Percentiles rank a stretch among this genome's conserved stretches.
Conservation (phyloP, 2,888 invertebrate species). For the Tolmerus cingulatus region DNA sequence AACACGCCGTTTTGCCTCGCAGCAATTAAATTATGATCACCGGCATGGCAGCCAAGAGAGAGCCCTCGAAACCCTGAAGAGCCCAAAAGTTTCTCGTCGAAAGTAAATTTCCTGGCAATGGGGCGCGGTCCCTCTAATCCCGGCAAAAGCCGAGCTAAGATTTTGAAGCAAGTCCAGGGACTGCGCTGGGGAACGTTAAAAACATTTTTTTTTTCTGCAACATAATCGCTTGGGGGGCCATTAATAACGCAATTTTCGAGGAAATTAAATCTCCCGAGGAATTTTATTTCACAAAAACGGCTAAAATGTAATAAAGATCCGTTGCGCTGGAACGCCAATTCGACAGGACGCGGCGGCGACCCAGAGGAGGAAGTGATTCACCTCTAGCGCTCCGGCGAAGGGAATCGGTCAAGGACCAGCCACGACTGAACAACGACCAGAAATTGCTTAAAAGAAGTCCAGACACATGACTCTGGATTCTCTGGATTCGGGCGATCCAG, state of each 20-base stretch:
- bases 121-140: neutral
- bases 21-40: neutral
- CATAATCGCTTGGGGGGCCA: conserved; percentile 12
- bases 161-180: neutral
- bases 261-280: conserved; percentile 39
- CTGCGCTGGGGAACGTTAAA: neutral
- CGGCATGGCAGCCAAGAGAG: neutral
- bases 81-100: neutral
- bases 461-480: neutral
- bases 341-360: neutral
- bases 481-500: neutral
- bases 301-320: conserved; percentile 38
- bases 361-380: conserved; percentile 32
- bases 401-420: neutral
- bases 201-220: neutral
- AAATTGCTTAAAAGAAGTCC: neutral
- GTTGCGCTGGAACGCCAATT: neutral
- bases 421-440: neutral
- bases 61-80: neutral
- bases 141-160: neutral
- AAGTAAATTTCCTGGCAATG: neutral
- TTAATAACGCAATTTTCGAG: conserved; percentile 35
- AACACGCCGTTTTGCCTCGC: neutral
- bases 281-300: conserved; percentile 16
- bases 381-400: neutral